Evolutionary conservation across 2,113 vertebrate species (phyloP).

Genomic region (Crotalus horridus): DNA sequence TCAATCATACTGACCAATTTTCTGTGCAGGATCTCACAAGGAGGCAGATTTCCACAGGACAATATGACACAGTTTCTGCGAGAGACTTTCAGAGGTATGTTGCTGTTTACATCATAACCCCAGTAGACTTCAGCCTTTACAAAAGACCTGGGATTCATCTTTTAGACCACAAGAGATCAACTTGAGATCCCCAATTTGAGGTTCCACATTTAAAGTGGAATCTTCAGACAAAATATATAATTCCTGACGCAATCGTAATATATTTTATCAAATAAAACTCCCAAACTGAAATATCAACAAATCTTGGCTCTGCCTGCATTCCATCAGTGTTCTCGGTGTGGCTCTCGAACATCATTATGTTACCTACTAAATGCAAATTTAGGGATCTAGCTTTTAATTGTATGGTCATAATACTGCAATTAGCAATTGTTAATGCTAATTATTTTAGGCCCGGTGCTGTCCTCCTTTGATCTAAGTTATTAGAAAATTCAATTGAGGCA

Average conservation of each 20-base stretch:
- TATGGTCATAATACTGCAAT: not conserved
- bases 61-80: constrained; percentile 19
- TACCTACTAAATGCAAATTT: not conserved
- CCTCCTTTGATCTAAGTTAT: not conserved
- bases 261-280: not conserved
- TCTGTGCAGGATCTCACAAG: not conserved
- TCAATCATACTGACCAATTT: not conserved
- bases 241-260: not conserved
- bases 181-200: not conserved
- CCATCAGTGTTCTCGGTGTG: not conserved
- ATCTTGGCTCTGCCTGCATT: not conserved
- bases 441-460: not conserved
- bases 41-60: not conserved
- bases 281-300: not conserved
- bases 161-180: not conserved
- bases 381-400: not conserved
- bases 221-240: not conserved
- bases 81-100: constrained; percentile 59
- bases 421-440: not conserved
- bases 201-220: not conserved
- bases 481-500: not conserved
- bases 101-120: not conserved
- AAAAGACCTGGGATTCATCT: not conserved
- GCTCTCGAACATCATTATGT: not conserved
- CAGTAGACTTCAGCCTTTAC: not conserved